These are phyloP conservation scores for Xylota segnis DNA, from an alignment of 2,888 invertebrate species.

Conservation along the genomic window DNA sequence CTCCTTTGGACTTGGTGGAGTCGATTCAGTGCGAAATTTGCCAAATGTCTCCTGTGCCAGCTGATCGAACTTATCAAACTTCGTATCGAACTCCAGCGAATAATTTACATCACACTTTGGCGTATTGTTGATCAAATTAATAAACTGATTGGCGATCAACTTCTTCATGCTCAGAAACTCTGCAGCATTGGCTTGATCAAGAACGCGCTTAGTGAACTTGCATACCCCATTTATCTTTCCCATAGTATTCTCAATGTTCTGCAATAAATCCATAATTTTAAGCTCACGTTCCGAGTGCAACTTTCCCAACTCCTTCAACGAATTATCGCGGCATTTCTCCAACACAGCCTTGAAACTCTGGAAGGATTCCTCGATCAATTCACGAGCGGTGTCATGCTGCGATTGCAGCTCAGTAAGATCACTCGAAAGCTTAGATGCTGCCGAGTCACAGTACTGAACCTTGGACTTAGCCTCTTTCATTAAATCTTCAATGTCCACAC, in stretches of 20 bases:
- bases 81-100: conserved; percentile 92
- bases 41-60: conserved; percentile 90
- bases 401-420: conserved; percentile 94
- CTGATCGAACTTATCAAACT: conserved; percentile 91
- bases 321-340: conserved; percentile 91
- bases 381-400: conserved; percentile 94
- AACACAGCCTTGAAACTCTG: conserved; percentile 92
- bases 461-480: conserved; percentile 91
- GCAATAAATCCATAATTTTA: conserved; percentile 94
- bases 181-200: conserved; percentile 93
- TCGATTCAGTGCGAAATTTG: conserved; percentile 88
- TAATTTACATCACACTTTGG: conserved; percentile 93
- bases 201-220: conserved; percentile 92
- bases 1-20: conserved; percentile 84
- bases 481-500: conserved; percentile 90
- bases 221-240: conserved; percentile 94
- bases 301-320: conserved; percentile 89
- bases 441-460: conserved; percentile 90
- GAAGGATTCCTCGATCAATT: conserved; percentile 92
- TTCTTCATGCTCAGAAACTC: conserved; percentile 94
- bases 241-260: conserved; percentile 92
- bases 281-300: conserved; percentile 94
- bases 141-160: conserved; percentile 90
- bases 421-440: conserved; percentile 90
- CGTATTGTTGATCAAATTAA: conserved; percentile 91